These are phyloP conservation scores for Ochropleura leucogaster DNA, from an alignment of 2,888 invertebrate species.

Conservation along the genomic window DNA sequence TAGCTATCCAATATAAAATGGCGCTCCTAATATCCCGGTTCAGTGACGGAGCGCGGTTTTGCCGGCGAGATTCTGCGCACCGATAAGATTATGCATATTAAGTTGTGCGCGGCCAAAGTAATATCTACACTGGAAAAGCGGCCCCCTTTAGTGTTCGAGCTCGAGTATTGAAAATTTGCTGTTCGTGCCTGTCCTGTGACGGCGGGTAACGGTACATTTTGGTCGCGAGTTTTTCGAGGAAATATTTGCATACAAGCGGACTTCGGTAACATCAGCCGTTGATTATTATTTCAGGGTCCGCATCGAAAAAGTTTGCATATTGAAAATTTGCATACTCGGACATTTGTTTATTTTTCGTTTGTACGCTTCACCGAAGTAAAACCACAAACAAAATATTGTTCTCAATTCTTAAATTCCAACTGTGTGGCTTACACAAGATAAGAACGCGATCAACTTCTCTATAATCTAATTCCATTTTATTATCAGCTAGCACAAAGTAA, in stretches of 20 bases:
- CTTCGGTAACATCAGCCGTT: constrained; percentile 47
- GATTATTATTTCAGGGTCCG: constrained; percentile 59
- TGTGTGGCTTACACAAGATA: constrained; percentile 61
- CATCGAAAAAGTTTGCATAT: constrained; percentile 49
- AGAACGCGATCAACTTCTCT: constrained; percentile 67
- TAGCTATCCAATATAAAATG: constrained; percentile 91
- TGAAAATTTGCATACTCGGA: constrained; percentile 33
- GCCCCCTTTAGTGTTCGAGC: constrained; percentile 78
- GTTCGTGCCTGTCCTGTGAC: constrained; percentile 81
- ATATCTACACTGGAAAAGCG: constrained; percentile 89
- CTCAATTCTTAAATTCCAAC: constrained; percentile 12
- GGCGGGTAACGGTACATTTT: constrained; percentile 77
- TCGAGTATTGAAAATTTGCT: constrained; percentile 82
- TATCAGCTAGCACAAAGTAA: constrained; percentile 77
- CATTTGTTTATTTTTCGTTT: constrained; percentile 25
- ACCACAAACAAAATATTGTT: not conserved
- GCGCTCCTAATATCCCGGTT: constrained; percentile 90
- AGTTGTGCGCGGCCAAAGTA: constrained; percentile 89
- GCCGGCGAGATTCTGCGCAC: constrained; percentile 87
- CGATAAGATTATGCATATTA: constrained; percentile 91
- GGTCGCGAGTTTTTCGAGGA: constrained; percentile 75
- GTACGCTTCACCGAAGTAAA: constrained; percentile 5
- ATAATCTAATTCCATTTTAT: constrained; percentile 74
- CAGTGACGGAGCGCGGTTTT: constrained; percentile 86
- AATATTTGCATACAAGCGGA: constrained; percentile 74